phyloP scores from a whole-genome alignment of 1,140 invertebrate genomes.

The Venturia canescens region DNA sequence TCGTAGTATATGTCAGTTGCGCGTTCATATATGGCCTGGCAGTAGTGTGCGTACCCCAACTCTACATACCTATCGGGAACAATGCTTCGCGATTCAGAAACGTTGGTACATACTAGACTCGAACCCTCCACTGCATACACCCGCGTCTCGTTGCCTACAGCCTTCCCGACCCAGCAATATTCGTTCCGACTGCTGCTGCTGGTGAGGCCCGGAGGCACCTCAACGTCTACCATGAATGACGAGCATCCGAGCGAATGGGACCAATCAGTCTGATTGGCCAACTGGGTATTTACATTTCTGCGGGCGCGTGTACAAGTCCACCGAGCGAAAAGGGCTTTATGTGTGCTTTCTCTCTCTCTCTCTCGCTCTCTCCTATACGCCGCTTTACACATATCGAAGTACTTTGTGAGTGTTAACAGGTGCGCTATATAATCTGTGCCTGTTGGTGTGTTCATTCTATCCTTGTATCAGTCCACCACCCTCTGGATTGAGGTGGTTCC shows the following conservation, averaged over 20 bases:
- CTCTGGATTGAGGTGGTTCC: neutral
- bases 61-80: slow-evolving; percentile 54
- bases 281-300: slow-evolving; percentile 71
- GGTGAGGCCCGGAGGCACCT: slow-evolving; percentile 57
- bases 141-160: slow-evolving; percentile 10
- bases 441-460: neutral
- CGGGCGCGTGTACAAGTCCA: slow-evolving; percentile 52
- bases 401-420: neutral
- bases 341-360: slow-evolving; percentile 28
- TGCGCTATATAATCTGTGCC: neutral
- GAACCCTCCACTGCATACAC: slow-evolving; percentile 9
- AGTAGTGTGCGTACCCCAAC: neutral
- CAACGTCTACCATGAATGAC: slow-evolving; percentile 60
- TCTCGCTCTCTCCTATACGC: neutral
- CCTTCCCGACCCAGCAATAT: slow-evolving; percentile 11
- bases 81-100: slow-evolving; percentile 62
- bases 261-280: slow-evolving; percentile 72
- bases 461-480: neutral
- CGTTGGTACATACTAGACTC: slow-evolving; percentile 46
- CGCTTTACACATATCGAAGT: slow-evolving; percentile 4
- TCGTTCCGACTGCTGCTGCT: neutral
- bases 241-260: slow-evolving; percentile 67
- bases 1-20: neutral
- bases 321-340: slow-evolving; percentile 44
- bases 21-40: neutral